Evolutionary conservation across 1,140 invertebrate genomes (phyloP), one percentile per base, ranked within the genome.

Genomic region (Drosophila nebulosa): DNA sequence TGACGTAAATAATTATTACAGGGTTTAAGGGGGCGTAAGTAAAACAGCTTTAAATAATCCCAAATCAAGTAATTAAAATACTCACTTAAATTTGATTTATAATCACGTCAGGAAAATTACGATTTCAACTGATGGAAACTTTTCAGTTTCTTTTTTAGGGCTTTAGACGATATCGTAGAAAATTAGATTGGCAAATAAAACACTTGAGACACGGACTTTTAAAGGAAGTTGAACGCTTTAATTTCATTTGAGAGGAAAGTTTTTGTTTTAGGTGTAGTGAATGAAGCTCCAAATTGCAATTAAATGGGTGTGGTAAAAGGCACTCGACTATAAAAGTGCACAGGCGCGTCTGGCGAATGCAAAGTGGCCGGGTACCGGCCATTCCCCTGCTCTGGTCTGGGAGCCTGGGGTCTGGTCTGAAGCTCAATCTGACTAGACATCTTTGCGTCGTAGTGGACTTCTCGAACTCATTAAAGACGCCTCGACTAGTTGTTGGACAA

Each of bases 381-480:
- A 30, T 18, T 22, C 12, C 18, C 56, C n/a, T 39, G 4, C 16
- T 12, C 16, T 36, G 16, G n/a, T 21, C 30, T 73, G 27, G n/a
- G n/a, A n/a, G n/a, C n/a, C n/a, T n/a, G n/a, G n/a, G 70, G 50
- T 51, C 69, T 50, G 26, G 36, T 50, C 26, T 55, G 27, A 56
- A 57, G 35, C 16, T 30, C 39, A 46, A 42, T 24, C 18, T 21
- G 58, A 46, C 58, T 60, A 50, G 58, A 60, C 58, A 60, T 46
- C 39, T 46, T 4, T 46, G 39, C 39, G 26, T 30, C 26, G 52
- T 60, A 21, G 22, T 21, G 16, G 14, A 22, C 70, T 58, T 63
- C 70, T 69, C 60, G 64, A 69, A 51, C 12, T 60, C 73, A 76
- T 76, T 76, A 76, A 76, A 76, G 65, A 76, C 55, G 72, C 70